Conservation (phyloP, 2,113 vertebrate genomes). For the Psilopogon haemacephalus region DNA sequence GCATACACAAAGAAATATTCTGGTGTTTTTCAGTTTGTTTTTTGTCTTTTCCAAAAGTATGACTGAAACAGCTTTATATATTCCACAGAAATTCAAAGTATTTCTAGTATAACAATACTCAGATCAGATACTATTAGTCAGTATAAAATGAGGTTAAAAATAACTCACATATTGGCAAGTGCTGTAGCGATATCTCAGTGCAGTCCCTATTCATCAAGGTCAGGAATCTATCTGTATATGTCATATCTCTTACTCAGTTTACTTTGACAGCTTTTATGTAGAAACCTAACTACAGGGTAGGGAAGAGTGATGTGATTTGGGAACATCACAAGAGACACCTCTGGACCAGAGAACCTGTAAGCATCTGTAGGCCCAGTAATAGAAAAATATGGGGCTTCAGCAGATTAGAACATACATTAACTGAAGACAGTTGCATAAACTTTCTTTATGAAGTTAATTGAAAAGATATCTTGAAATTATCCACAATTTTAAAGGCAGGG, state of each 20-base stretch:
- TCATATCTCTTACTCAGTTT: neutral
- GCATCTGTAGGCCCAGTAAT: neutral
- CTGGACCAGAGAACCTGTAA: neutral
- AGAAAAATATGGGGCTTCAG: neutral
- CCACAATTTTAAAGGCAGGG: neutral
- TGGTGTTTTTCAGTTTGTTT: no score
- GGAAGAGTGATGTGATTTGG: neutral
- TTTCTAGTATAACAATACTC: neutral
- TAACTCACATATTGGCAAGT: neutral
- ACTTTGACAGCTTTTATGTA: neutral
- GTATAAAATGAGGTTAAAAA: neutral
- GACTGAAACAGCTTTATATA: neutral
- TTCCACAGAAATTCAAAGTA: neutral
- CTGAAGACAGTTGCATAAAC: neutral
- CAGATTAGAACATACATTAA: neutral
- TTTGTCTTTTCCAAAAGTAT: no score
- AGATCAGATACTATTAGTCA: neutral
- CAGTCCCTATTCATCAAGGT: neutral
- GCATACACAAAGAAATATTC: neutral
- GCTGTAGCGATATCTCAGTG: neutral
- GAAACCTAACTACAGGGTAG: neutral
- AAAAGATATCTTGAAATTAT: neutral
- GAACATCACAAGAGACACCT: neutral
- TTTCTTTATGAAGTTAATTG: neutral
- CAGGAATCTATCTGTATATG: neutral